Evolutionary conservation across 2,797 vertebrate species (phyloP).

Genomic region (Triplophysa yarkandensis): DNA sequence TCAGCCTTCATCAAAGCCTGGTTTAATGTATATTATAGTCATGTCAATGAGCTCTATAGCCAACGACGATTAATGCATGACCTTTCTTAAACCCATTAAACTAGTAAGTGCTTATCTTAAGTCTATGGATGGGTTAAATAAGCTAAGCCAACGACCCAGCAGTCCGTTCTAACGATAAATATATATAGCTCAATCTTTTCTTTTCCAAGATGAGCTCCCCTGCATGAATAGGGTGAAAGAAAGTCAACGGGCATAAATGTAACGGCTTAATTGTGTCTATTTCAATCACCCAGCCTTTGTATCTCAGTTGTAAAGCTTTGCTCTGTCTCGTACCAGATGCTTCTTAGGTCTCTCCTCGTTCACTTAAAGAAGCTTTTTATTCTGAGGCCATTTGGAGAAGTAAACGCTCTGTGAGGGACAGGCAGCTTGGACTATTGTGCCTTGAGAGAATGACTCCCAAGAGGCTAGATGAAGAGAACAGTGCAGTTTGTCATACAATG

Average conservation of each 20-base stretch:
- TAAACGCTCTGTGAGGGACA: conserved; percentile 8
- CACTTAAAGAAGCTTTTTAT: conserved; percentile 40
- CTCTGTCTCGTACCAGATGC: conserved; percentile 25
- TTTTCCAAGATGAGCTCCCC: neutral
- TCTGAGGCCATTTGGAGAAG: conserved; percentile 22
- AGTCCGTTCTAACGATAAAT: conserved; percentile 16
- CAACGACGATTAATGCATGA: conserved; percentile 32
- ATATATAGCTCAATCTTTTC: conserved; percentile 11
- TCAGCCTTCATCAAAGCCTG: conserved; percentile 9
- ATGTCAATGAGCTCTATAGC: conserved; percentile 32
- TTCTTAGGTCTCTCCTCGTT: conserved; percentile 2
- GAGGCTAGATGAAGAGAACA: conserved; percentile 27
- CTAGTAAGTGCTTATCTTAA: conserved; percentile 11
- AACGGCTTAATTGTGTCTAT: conserved; percentile 27
- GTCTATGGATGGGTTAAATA: conserved; percentile 33
- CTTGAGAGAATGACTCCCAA: conserved; percentile 23
- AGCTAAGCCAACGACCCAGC: conserved; percentile 5
- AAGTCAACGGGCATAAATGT: conserved; percentile 27
- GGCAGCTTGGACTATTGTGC: conserved; percentile 33
- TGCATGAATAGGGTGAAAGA: conserved; percentile 2
- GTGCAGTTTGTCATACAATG: conserved; percentile 29
- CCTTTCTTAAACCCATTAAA: conserved; percentile 39
- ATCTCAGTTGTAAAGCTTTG: neutral
- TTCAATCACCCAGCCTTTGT: conserved; percentile 31
- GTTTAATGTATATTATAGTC: conserved; percentile 35